Percentiles rank a stretch among this genome's conserved stretches.
Conservation (phyloP, 2,888 invertebrate genomes). For the Bellardia bayeri region DNA sequence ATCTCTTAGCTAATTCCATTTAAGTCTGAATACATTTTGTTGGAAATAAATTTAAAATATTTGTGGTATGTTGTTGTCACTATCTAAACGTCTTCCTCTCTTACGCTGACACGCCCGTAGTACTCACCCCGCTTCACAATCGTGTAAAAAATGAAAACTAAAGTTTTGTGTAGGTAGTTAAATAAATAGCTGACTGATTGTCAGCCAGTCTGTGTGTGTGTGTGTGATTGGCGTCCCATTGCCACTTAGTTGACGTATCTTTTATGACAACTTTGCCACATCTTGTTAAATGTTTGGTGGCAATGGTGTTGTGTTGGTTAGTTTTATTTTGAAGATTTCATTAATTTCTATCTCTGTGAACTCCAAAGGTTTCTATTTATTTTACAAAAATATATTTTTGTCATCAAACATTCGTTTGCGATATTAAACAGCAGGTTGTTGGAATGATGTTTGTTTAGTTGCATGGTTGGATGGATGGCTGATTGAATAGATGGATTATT, state of each 20-base stretch:
- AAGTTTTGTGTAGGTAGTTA: neutral
- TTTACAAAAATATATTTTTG: constrained; percentile 5
- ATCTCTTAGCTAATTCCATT: neutral
- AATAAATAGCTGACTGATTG: neutral
- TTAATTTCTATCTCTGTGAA: constrained; percentile 23
- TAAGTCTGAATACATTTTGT: neutral
- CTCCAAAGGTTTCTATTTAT: constrained; percentile 24
- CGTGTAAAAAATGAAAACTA: neutral
- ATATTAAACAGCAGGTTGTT: constrained; percentile 41
- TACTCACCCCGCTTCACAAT: neutral
- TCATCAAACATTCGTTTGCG: constrained; percentile 24
- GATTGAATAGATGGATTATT: constrained; percentile 38
- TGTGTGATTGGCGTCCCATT: constrained; percentile 55
- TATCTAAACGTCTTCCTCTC: neutral
- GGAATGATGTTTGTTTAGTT: constrained; percentile 24
- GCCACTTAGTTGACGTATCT: constrained; percentile 56
- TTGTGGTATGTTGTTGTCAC: neutral
- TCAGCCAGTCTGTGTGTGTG: neutral
- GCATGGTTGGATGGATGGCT: neutral
- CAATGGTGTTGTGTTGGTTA: neutral
- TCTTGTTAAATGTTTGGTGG: constrained; percentile 45
- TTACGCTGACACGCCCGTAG: neutral
- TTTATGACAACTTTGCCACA: constrained; percentile 67
- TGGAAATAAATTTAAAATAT: neutral
- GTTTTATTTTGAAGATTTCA: constrained; percentile 34